phyloP scores from a whole-genome alignment of 2,888 invertebrate species.

The Eupithecia subumbrata region DNA sequence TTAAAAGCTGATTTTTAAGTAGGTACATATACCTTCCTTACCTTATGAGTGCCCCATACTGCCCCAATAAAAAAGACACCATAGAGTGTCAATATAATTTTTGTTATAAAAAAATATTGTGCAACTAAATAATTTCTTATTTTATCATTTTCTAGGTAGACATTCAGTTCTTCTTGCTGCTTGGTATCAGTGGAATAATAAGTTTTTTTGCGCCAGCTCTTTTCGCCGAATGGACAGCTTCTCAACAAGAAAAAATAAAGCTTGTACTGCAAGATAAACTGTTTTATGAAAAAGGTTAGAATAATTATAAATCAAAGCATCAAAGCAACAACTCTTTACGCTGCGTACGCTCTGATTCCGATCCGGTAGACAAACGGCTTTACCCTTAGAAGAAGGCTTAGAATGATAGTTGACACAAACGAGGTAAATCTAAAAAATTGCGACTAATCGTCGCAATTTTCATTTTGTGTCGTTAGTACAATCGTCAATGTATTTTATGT shows the following conservation, averaged over 20 bases:
- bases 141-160: background rate
- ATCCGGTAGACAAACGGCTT: no score
- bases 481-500: no score
- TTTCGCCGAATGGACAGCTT: conserved; percentile 1
- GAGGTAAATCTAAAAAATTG: no score
- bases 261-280: background rate
- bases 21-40: no score
- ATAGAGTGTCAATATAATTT: background rate
- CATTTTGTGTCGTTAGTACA: no score
- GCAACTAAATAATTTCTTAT: background rate
- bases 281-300: background rate
- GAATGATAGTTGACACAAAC: no score
- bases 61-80: background rate
- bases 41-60: background rate
- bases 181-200: background rate
- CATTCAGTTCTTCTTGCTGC: background rate
- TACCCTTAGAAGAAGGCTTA: no score
- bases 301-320: background rate
- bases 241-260: background rate
- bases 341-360: no score
- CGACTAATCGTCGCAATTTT: no score
- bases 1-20: no score
- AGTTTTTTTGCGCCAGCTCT: conserved; percentile 2
- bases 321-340: no score
- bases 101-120: background rate